Evolutionary conservation across 2,113 vertebrate genomes (phyloP), one percentile per base, ranked within the genome.

Genomic region (Bagarius yarrelli): DNA sequence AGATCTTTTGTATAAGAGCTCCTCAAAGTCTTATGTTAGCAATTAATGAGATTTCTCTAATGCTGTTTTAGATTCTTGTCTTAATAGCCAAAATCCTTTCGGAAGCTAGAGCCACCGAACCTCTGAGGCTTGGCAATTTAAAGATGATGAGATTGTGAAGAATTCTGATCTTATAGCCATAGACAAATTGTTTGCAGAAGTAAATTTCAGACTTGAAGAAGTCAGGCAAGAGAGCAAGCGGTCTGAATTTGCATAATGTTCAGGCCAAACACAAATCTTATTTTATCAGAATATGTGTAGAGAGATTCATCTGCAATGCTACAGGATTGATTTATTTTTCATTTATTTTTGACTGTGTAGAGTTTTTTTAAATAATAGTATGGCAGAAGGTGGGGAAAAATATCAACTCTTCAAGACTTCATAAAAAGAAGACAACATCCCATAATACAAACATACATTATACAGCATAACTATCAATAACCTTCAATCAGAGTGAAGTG

Each of bases 121-220:
- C 82, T 78, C 85, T 80, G 89, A 88, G 88, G 89, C 86, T 91
- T 88, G 91, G 88, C 86, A 87, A 88, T 90, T 91, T 91, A 87
- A 89, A 91, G 91, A 91, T 86, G 84, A 85, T 88, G 85, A 90
- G 92, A 92, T 92, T 90, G 71, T 75, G 47, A 50, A 66, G 88
- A 91, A 90, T 91, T 87, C 88, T 88, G 87, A 87, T 91, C 89
- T 89, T 90, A 91, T 91, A 88, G 89, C 91, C 90, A 85, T 81
- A 89, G 91, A 93, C 89, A 92, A 91, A 90, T 91, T 90, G 90
- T 90, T 90, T 88, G 89, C 88, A 89, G 88, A 90, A 87, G 75
- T 52, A 77, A 72, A 53, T 30, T 36, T 47, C 19, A 76, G 47
- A 63, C n/a, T 61, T 53, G 73, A 80, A 84, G 67, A 36, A 83